phyloP scores from a whole-genome alignment of 2,113 vertebrate species.

The Xenopus tropicalis region DNA sequence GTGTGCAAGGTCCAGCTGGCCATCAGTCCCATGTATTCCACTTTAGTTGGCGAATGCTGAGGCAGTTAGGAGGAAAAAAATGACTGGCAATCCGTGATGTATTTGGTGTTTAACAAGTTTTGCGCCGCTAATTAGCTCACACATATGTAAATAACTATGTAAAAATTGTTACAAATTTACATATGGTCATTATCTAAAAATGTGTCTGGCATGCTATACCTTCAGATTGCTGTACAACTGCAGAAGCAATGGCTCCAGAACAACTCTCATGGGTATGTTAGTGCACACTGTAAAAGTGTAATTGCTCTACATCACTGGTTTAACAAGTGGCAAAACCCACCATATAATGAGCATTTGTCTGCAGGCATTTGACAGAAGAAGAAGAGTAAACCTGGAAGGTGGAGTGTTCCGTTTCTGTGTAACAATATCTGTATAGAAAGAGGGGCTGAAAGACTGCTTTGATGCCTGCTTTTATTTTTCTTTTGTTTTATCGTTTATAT shows the following conservation, averaged over 20 bases:
- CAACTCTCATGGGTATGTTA: not conserved
- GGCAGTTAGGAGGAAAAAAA: too few species aligned
- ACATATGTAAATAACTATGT: too few species aligned
- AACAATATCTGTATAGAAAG: conserved; percentile 55
- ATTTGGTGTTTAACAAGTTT: too few species aligned
- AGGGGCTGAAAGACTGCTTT: conserved; percentile 61
- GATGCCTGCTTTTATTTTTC: conserved; percentile 69
- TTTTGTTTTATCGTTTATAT: conserved; percentile 11
- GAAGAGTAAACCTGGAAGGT: not conserved
- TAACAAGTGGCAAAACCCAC: too few species aligned
- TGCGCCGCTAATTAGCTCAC: too few species aligned
- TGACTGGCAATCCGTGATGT: too few species aligned
- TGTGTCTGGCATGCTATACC: not conserved
- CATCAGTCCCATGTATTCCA: too few species aligned
- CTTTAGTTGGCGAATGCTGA: too few species aligned
- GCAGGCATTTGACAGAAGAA: conserved; percentile 14
- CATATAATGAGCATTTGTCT: not conserved
- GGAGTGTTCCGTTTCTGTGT: conserved; percentile 1
- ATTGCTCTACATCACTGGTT: not conserved
- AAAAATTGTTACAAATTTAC: too few species aligned
- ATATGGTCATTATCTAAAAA: too few species aligned
- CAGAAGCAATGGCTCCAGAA: not conserved
- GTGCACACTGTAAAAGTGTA: not conserved
- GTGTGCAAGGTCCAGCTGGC: too few species aligned
- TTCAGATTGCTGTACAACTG: not conserved